These are phyloP conservation scores for Cuculus canorus DNA, from an alignment of 2,797 vertebrate genomes.

Conservation along the genomic window DNA sequence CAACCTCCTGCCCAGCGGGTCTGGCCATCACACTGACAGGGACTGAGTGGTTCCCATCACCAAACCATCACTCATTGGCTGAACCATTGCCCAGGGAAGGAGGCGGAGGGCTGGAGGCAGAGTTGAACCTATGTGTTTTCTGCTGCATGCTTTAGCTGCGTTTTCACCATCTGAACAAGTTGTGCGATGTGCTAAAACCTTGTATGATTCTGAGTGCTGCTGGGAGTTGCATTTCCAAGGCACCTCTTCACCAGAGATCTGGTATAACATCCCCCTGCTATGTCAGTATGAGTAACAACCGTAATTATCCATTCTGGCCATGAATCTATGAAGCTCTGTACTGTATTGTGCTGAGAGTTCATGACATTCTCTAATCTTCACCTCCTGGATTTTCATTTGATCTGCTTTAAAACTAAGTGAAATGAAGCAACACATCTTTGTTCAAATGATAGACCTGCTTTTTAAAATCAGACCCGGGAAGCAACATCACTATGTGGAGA, in stretches of 20 bases:
- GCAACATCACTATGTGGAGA: not conserved
- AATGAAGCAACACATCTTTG: not conserved
- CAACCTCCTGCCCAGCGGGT: not conserved
- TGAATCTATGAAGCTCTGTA: not conserved
- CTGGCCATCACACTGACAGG: not conserved
- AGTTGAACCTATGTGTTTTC: not conserved
- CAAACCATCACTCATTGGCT: not conserved
- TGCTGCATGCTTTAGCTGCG: not conserved
- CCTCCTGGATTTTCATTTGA: not conserved
- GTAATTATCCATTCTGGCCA: not conserved
- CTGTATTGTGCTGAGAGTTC: not conserved
- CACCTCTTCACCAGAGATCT: not conserved
- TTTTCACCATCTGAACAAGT: not conserved
- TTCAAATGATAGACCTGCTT: not conserved
- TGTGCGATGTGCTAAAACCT: not conserved
- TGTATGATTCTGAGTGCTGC: not conserved
- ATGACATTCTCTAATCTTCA: not conserved
- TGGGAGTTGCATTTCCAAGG: not conserved
- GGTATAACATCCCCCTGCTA: not conserved
- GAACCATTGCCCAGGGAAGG: not conserved
- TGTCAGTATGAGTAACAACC: not conserved
- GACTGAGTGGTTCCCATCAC: not conserved
- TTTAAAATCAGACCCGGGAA: not conserved
- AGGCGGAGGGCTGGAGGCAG: not conserved
- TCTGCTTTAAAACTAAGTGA: not conserved